Evolutionary conservation across 1,140 invertebrate species (phyloP), one percentile per base, ranked within the genome.

Genomic region (Glossosoma conforme): DNA sequence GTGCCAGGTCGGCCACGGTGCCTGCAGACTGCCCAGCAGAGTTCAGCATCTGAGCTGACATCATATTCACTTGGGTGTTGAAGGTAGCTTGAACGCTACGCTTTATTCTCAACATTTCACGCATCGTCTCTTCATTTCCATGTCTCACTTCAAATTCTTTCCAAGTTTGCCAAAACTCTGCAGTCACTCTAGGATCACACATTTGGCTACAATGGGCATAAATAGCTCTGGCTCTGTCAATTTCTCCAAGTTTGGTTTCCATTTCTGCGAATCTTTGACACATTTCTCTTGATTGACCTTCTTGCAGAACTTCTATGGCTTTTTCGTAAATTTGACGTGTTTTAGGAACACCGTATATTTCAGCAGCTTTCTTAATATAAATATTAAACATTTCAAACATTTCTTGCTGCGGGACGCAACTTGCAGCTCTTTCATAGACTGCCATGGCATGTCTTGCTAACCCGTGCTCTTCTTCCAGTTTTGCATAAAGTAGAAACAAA

Each of bases 111-210:
- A 99, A 74, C 95, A 99, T 98, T 78, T 99, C 97, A 40, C 95
- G 77, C 82, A 99, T 94, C 0, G 97, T 99, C 62, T 99, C 97
- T 72, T 99, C 96, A 76, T 99, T 99, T n/a, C 97, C 97, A 76
- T 99, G 96, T 37, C 90, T 84, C 25, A 97, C 91, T 80, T 99
- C 97, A 78, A 99, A 99, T 61, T 98, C 93, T 74, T 97, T 98
- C 97, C 97, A 99, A 5, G 90, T 90, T 66, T 94, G 87, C 97
- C 97, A 99, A 66, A 99, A 99, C 24, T 89, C 84, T 3, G 82
- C 80, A 6, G 95, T 93, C 1, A 93, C 89, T 61, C 96, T 82
- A 4, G 97, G 97, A 81, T 99, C 97, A 75, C 95, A 98, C 62
- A 99, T 97, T 80, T 99, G 96, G 61, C 93, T 95, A 65, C 94